Conservation (phyloP, 2,888 invertebrate species). For the Dione juno region DNA sequence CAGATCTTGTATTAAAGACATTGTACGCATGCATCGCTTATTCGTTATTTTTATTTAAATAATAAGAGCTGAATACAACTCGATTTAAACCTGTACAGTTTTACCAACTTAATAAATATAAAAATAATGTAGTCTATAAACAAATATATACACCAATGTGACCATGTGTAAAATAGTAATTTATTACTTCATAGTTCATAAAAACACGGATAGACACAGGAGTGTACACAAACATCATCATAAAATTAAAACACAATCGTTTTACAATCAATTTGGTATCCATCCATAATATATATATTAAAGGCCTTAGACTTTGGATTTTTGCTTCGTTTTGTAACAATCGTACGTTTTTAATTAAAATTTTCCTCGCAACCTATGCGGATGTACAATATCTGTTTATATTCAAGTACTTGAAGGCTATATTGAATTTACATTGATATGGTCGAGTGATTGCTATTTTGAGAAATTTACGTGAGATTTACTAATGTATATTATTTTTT, state of each 20-base stretch:
- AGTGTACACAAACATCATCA: background rate
- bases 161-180: background rate
- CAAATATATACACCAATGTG: too few relatives aligned
- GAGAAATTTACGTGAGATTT: background rate
- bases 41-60: too few relatives aligned
- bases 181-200: background rate
- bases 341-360: conserved; percentile 15
- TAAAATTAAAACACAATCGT: background rate
- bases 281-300: conserved; percentile 12
- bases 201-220: conserved; percentile 14
- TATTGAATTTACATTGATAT: conserved; percentile 11
- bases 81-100: too few relatives aligned
- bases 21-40: too few relatives aligned
- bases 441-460: conserved; percentile 2
- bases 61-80: too few relatives aligned
- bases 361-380: conserved; percentile 8
- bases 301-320: conserved; percentile 26
- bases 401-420: conserved; percentile 6
- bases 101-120: too few relatives aligned
- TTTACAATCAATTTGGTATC: conserved; percentile 16
- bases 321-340: conserved; percentile 18
- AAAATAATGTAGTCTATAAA: too few relatives aligned
- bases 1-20: too few relatives aligned
- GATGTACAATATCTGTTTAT: conserved; percentile 9
- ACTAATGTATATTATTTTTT: background rate